Evolutionary conservation across 2,888 invertebrate genomes (phyloP).

Genomic region (Enchytraeus crypticus): DNA sequence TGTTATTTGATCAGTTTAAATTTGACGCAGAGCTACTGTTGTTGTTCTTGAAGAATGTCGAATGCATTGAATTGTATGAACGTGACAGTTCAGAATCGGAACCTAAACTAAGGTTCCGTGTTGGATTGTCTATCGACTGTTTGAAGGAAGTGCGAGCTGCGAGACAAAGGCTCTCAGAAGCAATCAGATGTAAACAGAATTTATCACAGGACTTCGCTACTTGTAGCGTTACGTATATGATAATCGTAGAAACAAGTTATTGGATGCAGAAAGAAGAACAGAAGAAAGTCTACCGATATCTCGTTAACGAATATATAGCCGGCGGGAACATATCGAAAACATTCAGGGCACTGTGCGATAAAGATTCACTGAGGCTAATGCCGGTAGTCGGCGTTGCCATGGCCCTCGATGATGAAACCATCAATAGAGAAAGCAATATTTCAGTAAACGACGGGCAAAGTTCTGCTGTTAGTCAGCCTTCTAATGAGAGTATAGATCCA

Average conservation of each 20-base stretch:
- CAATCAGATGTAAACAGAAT: not conserved
- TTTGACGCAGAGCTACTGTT: conserved; percentile 31
- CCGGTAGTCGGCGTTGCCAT: conserved; percentile 31
- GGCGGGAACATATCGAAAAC: conserved; percentile 15
- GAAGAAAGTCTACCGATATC: conserved; percentile 5
- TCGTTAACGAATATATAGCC: conserved; percentile 19
- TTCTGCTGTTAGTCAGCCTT: not conserved
- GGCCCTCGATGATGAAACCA: conserved; percentile 6
- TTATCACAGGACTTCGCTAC: not conserved
- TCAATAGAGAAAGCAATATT: not conserved
- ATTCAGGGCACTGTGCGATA: conserved; percentile 11
- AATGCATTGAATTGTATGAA: conserved; percentile 10
- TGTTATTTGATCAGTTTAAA: conserved; percentile 32
- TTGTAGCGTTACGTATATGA: not conserved
- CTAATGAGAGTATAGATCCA: not conserved
- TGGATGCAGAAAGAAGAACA: not conserved
- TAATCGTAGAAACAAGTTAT: not conserved
- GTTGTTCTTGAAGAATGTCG: conserved; percentile 37
- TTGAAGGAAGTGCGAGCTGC: not conserved
- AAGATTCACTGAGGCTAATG: conserved; percentile 20
- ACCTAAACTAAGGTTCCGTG: conserved; percentile 3
- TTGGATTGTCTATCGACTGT: conserved; percentile 1
- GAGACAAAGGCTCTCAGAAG: conserved; percentile 2
- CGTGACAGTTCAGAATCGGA: not conserved
- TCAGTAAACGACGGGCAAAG: not conserved